Conservation (phyloP, 2,797 vertebrate species). For the Darevskia nairensis region DNA sequence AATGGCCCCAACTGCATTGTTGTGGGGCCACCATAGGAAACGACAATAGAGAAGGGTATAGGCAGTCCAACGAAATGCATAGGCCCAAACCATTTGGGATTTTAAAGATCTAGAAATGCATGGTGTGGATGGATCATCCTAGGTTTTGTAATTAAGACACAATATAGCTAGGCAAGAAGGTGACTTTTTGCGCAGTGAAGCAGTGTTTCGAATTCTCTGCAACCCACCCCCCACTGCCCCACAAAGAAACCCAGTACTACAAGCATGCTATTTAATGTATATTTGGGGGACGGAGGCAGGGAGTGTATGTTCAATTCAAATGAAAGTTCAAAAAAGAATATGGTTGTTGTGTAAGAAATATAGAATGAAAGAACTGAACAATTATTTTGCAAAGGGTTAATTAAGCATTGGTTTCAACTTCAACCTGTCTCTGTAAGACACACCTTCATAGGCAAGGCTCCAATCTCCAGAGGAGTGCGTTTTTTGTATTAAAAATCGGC, state of each 20-base stretch:
- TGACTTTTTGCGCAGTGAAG: not conserved
- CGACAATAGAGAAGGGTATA: no score
- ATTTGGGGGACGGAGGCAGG: not conserved
- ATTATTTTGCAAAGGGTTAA: not conserved
- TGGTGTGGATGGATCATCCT: not conserved
- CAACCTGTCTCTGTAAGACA: not conserved
- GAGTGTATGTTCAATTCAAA: not conserved
- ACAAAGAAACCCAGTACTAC: no score
- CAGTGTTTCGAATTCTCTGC: no score
- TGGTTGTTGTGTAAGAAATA: not conserved
- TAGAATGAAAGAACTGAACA: not conserved
- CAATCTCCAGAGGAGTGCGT: not conserved
- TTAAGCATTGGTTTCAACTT: not conserved
- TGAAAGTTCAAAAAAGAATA: not conserved
- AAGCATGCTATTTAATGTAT: not conserved
- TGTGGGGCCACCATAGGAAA: no score
- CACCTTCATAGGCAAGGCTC: accelerated
- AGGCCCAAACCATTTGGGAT: no score
- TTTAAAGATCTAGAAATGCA: no score
- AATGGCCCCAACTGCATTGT: no score
- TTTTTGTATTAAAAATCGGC: not conserved
- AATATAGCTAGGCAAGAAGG: not conserved
- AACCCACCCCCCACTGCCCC: no score
- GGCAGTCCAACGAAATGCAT: no score
- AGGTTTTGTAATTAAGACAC: not conserved